These are phyloP conservation scores for Acipenser transmontanus DNA, from an alignment of 2,797 vertebrate genomes.

Conservation along the genomic window DNA sequence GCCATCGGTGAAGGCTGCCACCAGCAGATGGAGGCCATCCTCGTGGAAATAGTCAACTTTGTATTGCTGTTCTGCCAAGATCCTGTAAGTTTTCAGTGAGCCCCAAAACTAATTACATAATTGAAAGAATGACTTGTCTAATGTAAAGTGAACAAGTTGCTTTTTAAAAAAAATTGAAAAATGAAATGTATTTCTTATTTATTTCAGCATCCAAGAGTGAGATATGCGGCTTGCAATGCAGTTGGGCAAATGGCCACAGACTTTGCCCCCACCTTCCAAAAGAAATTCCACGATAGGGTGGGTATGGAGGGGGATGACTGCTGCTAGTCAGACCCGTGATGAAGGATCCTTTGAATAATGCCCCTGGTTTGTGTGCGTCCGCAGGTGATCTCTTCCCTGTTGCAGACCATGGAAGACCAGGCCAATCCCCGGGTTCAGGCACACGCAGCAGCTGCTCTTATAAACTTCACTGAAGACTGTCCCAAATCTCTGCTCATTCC, in stretches of 20 bases:
- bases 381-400: constrained; percentile 86
- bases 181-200: neutral
- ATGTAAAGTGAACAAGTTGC: neutral
- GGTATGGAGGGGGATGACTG: constrained; percentile 21
- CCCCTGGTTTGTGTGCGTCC: neutral
- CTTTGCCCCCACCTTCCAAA: constrained; percentile 96
- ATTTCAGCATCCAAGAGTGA: constrained; percentile 87
- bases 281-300: constrained; percentile 97
- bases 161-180: neutral
- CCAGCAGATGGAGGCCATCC: constrained; percentile 96
- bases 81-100: constrained; percentile 67
- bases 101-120: neutral
- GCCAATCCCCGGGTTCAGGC: constrained; percentile 93
- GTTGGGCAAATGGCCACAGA: constrained; percentile 98
- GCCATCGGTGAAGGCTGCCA: constrained; percentile 97
- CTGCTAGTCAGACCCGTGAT: neutral
- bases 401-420: constrained; percentile 97
- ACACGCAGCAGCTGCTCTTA: constrained; percentile 90
- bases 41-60: constrained; percentile 92
- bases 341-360: too few species aligned
- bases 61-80: constrained; percentile 92
- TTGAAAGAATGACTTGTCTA: neutral
- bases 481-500: constrained; percentile 89
- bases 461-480: constrained; percentile 97
- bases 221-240: constrained; percentile 94